Evolutionary conservation across 2,113 vertebrate species (phyloP).

Genomic region (Misgurnus mizolepis): DNA sequence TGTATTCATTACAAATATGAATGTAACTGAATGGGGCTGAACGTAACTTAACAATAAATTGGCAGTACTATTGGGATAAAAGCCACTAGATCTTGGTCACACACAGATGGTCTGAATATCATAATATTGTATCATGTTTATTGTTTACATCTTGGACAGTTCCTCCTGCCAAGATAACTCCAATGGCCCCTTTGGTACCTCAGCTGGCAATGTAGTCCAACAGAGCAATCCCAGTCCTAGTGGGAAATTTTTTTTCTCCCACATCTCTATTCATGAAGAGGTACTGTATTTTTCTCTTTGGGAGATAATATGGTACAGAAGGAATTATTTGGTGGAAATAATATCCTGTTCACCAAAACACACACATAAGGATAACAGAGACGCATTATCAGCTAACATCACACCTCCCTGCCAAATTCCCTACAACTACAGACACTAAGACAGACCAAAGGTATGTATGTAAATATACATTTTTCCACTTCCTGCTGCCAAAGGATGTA

Average conservation of each 20-base stretch:
- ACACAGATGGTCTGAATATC: constrained; percentile 25
- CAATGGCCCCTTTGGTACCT: constrained; percentile 36
- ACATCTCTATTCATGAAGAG: constrained; percentile 48
- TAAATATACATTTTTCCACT: neutral
- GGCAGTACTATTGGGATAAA: constrained; percentile 2
- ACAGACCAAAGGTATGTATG: neutral
- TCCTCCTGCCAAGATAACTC: constrained; percentile 39
- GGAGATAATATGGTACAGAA: constrained; percentile 28
- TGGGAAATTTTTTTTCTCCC: constrained; percentile 42
- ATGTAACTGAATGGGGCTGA: neutral
- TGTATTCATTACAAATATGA: neutral
- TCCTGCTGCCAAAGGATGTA: constrained; percentile 3
- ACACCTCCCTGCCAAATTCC: constrained; percentile 33
- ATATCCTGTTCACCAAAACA: constrained; percentile 32
- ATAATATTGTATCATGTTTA: constrained; percentile 6
- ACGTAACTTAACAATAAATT: neutral
- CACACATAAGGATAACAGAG: neutral
- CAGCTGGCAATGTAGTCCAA: constrained; percentile 34
- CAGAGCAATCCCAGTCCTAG: constrained; percentile 40
- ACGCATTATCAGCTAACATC: constrained; percentile 10
- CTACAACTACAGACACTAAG: constrained; percentile 13
- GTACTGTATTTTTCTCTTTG: constrained; percentile 35
- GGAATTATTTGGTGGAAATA: constrained; percentile 41
- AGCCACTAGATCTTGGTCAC: neutral
- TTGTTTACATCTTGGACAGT: constrained; percentile 31